Evolutionary conservation across 2,888 invertebrate genomes (phyloP).

Genomic region (Baronia brevicornis): DNA sequence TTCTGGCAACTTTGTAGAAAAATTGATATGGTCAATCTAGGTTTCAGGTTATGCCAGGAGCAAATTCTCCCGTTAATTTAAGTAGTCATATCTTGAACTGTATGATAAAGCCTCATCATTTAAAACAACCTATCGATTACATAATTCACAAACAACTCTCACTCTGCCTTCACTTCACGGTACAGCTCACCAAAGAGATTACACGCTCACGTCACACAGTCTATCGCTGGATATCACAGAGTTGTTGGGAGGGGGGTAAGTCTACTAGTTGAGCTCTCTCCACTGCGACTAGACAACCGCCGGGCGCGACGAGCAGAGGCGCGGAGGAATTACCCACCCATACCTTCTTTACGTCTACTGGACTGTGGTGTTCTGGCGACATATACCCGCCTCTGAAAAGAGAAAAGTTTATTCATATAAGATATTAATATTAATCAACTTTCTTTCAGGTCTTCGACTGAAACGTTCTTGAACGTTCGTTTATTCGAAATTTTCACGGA

Average conservation of each 20-base stretch:
- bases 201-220: constrained; percentile 22
- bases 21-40: too few relatives aligned
- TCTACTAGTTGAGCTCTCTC: constrained; percentile 61
- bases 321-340: constrained; percentile 55
- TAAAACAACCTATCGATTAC: too few relatives aligned
- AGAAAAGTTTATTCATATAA: constrained; percentile 10
- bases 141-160: constrained; percentile 6
- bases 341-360: constrained; percentile 66
- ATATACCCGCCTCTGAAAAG: constrained; percentile 65
- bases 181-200: constrained; percentile 45
- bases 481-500: too few relatives aligned
- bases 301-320: constrained; percentile 55
- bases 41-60: too few relatives aligned
- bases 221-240: constrained; percentile 70
- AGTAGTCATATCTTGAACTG: too few relatives aligned
- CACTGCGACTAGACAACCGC: constrained; percentile 61
- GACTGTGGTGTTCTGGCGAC: constrained; percentile 51
- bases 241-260: constrained; percentile 33
- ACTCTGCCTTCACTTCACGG: constrained; percentile 28
- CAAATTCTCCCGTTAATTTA: too few relatives aligned
- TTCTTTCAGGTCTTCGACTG: not conserved
- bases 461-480: too few relatives aligned
- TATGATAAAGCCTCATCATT: too few relatives aligned
- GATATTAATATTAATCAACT: not conserved
- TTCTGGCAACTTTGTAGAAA: too few relatives aligned